phyloP scores from a whole-genome alignment of 1,140 invertebrate genomes.

The Pantala flavescens region DNA sequence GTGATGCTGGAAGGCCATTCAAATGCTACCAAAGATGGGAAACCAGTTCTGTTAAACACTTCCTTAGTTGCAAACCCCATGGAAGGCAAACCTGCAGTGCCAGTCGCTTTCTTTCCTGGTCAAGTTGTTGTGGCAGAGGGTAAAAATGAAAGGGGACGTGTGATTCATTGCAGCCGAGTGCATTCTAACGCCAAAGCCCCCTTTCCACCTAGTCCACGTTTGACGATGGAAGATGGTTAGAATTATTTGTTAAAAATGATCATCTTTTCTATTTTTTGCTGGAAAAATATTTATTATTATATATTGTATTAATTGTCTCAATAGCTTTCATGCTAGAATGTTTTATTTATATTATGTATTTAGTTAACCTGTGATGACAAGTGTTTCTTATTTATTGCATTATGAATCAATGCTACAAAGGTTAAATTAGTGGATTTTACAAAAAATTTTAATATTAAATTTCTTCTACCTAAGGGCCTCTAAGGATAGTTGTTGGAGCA shows the following conservation, averaged over 20 bases:
- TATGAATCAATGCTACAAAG: too few species aligned
- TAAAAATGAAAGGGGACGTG: not conserved
- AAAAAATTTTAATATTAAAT: not conserved
- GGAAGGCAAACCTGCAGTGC: not conserved
- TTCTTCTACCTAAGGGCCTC: constrained; percentile 33
- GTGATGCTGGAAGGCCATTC: not conserved
- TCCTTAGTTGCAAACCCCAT: not conserved
- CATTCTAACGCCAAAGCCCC: not conserved
- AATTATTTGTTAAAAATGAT: not conserved
- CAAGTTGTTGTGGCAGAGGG: not conserved
- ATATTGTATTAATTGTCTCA: too few species aligned
- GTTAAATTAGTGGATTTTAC: too few species aligned
- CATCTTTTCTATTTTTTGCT: too few species aligned
- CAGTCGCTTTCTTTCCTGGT: not conserved
- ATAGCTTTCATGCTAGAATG: too few species aligned
- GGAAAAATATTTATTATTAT: too few species aligned
- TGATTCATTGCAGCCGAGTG: not conserved
- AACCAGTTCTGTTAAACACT: not conserved
- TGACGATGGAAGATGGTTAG: not conserved
- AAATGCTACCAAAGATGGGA: not conserved
- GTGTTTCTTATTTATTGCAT: too few species aligned
- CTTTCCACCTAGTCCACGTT: not conserved
- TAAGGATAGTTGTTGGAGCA: constrained; percentile 63
- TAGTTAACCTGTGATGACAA: too few species aligned
- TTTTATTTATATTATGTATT: too few species aligned